These are phyloP conservation scores for Neosilurus hyrtlii DNA, from an alignment of 2,797 vertebrate species.

Conservation along the genomic window DNA sequence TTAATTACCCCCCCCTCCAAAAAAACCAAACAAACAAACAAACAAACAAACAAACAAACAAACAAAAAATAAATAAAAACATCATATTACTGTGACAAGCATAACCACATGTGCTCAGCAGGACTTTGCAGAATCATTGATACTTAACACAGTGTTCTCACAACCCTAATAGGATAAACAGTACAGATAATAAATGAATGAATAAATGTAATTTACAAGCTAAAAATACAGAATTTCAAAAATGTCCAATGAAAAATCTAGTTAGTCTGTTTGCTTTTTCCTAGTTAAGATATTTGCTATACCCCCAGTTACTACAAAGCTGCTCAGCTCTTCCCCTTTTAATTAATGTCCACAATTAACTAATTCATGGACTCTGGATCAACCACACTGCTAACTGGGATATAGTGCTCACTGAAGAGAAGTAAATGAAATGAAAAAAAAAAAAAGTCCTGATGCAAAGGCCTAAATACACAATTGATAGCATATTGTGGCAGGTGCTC, in stretches of 20 bases:
- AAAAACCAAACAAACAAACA: too few relatives aligned
- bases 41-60: too few relatives aligned
- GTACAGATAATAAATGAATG: too few relatives aligned
- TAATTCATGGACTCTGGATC: background rate
- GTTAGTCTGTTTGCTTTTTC: background rate
- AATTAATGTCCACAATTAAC: background rate
- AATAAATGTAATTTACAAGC: too few relatives aligned
- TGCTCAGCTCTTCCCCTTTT: background rate
- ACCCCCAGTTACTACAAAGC: background rate
- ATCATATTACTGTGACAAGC: too few relatives aligned
- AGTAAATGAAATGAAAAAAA: background rate
- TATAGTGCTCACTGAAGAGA: background rate
- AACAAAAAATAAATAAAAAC: too few relatives aligned
- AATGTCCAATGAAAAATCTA: background rate
- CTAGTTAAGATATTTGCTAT: background rate
- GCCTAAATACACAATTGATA: slow-evolving; percentile 17
- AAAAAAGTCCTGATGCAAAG: background rate
- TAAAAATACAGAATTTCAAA: background rate
- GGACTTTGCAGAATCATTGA: too few relatives aligned
- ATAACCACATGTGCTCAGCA: too few relatives aligned
- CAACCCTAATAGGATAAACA: too few relatives aligned
- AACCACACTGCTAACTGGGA: background rate
- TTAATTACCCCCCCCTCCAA: too few relatives aligned
- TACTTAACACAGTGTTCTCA: too few relatives aligned
- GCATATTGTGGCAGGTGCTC: too few relatives aligned